Conservation (phyloP, 2,797 vertebrate genomes). For the Serranus cabrilla region DNA sequence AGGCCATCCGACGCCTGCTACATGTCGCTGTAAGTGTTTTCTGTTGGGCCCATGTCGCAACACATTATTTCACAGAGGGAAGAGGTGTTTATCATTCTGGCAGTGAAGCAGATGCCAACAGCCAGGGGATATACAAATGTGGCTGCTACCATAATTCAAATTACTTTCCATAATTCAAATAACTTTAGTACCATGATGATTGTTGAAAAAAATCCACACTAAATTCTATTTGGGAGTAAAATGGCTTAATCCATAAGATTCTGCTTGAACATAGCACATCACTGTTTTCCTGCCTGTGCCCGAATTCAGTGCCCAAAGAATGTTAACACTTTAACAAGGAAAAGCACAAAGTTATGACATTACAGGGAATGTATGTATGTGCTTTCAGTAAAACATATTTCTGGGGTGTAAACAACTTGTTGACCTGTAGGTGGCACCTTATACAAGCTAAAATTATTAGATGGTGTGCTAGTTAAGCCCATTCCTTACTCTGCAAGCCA, state of each 20-base stretch:
- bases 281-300: background rate
- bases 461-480: background rate
- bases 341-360: background rate
- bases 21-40: constrained; percentile 95
- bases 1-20: constrained; percentile 96
- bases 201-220: background rate
- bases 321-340: background rate
- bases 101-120: constrained; percentile 16
- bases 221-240: background rate
- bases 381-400: background rate
- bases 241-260: background rate
- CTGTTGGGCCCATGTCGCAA: constrained; percentile 34
- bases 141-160: constrained; percentile 7
- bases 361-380: background rate
- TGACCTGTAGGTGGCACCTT: constrained; percentile 78
- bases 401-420: constrained; percentile 17
- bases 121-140: background rate
- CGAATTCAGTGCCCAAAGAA: background rate
- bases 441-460: constrained; percentile 8
- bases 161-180: constrained; percentile 10
- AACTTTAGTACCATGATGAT: background rate
- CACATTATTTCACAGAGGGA: constrained; percentile 14
- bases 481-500: background rate
- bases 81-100: constrained; percentile 41
- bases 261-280: background rate